Conservation (phyloP, 37 sponge, comb jelly and placozoan species). For the Halisarca cf. caerulea region DNA sequence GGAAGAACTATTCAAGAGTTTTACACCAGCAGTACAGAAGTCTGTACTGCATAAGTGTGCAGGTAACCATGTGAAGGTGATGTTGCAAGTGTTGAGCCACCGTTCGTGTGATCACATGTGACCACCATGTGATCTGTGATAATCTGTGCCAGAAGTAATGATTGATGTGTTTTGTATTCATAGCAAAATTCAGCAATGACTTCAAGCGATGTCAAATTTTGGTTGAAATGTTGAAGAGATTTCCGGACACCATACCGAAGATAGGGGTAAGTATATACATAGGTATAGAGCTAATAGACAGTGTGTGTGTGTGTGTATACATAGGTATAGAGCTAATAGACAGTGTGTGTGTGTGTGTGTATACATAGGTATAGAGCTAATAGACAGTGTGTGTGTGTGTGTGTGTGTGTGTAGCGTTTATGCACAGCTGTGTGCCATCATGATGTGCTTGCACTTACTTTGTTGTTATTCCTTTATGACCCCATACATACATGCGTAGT, state of each 20-base stretch:
- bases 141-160: too few species aligned
- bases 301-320: too few species aligned
- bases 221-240: conserved; percentile 60
- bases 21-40: conserved; percentile 51
- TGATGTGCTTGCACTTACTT: neutral
- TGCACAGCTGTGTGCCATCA: too few species aligned
- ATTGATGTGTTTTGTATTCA: too few species aligned
- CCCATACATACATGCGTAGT: too few species aligned
- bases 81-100: too few species aligned
- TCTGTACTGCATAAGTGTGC: conserved; percentile 49
- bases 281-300: too few species aligned
- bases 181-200: conserved; percentile 33
- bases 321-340: too few species aligned
- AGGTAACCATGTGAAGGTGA: conserved; percentile 26
- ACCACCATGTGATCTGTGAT: too few species aligned
- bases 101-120: too few species aligned
- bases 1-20: conserved; percentile 43
- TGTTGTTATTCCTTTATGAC: neutral
- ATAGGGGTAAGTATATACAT: conserved; percentile 55
- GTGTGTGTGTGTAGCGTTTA: neutral
- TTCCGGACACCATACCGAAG: conserved; percentile 67
- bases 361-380: too few species aligned
- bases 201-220: conserved; percentile 48
- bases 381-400: neutral
- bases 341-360: too few species aligned